phyloP scores from a whole-genome alignment of 2,888 invertebrate species.

The Campoplex nolae region DNA sequence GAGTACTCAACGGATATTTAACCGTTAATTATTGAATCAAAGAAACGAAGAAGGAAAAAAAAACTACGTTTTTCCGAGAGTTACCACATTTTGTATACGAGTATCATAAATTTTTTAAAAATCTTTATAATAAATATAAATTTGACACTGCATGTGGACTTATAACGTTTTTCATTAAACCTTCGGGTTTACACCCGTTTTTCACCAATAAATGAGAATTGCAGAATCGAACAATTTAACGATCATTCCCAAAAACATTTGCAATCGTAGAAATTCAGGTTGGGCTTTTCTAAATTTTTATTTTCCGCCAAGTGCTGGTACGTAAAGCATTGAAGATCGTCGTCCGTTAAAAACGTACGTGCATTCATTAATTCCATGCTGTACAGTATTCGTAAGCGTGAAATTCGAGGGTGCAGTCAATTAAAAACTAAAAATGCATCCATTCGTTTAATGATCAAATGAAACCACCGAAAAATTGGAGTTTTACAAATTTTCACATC shows the following conservation, averaged over 20 bases:
- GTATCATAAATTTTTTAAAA: slow-evolving; percentile 1
- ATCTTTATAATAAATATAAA: slow-evolving; percentile 7
- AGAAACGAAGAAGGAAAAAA: background rate
- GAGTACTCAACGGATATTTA: background rate
- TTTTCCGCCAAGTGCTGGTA: background rate
- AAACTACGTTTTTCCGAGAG: background rate
- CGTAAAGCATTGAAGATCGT: background rate
- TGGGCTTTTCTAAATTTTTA: background rate
- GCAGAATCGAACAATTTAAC: background rate
- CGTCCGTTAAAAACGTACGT: background rate
- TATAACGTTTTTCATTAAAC: background rate
- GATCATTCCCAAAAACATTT: background rate
- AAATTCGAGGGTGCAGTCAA: background rate
- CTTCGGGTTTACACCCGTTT: background rate
- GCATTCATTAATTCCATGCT: background rate
- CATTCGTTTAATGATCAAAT: background rate
- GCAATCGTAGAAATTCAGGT: background rate
- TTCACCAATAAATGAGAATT: background rate
- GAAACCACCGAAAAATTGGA: background rate
- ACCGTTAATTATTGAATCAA: slow-evolving; percentile 2
- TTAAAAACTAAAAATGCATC: background rate
- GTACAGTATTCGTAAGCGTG: background rate
- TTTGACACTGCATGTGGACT: background rate
- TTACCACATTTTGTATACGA: slow-evolving; percentile 8
- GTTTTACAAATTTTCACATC: too few relatives aligned